Evolutionary conservation across 2,797 vertebrate species (phyloP).

Genomic region (Psittacula echo): DNA sequence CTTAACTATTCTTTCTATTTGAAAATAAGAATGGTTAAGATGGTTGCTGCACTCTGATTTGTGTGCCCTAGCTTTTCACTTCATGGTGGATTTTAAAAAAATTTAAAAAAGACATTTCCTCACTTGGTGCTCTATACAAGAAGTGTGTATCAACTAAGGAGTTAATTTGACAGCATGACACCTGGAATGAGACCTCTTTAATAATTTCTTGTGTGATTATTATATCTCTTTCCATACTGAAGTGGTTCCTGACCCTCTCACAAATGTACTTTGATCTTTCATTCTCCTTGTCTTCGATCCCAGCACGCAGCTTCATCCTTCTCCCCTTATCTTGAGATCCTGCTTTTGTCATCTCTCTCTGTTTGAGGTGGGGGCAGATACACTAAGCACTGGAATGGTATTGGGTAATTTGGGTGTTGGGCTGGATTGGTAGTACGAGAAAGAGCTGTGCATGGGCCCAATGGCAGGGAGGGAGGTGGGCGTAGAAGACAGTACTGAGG

Average conservation of each 20-base stretch:
- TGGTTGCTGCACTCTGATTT: not conserved
- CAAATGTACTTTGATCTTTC: not conserved
- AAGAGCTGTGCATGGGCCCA: not conserved
- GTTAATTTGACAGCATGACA: not conserved
- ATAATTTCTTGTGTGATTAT: not conserved
- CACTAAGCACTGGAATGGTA: not conserved
- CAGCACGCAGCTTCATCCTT: not conserved
- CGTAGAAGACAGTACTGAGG: not conserved
- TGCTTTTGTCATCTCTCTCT: not conserved
- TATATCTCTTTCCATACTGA: not conserved
- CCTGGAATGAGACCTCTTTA: not conserved
- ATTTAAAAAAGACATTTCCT: not conserved
- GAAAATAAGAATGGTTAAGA: not conserved
- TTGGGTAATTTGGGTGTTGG: not conserved
- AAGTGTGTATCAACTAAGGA: not conserved
- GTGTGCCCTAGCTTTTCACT: not conserved
- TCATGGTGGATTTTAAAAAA: not conserved
- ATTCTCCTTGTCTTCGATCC: not conserved
- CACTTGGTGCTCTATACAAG: not conserved
- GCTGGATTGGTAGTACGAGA: not conserved
- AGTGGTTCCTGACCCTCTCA: not conserved
- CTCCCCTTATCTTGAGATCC: not conserved
- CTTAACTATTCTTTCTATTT: not conserved
- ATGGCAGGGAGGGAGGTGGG: not conserved
- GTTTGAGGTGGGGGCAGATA: not conserved